phyloP scores from a whole-genome alignment of 1,140 invertebrate species.

The Parasteatoda tepidariorum region DNA sequence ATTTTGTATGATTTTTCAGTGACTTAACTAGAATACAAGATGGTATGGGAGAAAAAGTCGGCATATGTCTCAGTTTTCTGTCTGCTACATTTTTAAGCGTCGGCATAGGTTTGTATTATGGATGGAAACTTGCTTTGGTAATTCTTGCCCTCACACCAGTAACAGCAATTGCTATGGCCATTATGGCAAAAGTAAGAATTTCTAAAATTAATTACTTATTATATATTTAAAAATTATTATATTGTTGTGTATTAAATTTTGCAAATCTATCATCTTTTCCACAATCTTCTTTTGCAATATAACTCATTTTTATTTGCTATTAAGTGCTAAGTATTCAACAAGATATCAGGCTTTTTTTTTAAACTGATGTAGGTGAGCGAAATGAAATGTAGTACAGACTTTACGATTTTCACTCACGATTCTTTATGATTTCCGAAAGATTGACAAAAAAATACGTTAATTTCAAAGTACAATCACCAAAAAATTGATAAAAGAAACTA shows the following conservation, averaged over 20 bases:
- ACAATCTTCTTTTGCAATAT: neutral
- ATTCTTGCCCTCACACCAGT: conserved; percentile 69
- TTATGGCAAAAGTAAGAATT: conserved; percentile 62
- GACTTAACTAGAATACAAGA: conserved; percentile 72
- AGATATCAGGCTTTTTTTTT: neutral
- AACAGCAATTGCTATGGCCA: conserved; percentile 21
- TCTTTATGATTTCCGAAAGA: too few species aligned
- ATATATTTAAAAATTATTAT: neutral
- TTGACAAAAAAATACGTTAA: too few species aligned
- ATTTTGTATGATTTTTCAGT: too few species aligned
- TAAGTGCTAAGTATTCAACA: neutral
- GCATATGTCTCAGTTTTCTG: conserved; percentile 67
- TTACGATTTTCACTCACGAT: too few species aligned
- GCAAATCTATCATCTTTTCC: neutral
- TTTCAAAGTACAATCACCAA: too few species aligned
- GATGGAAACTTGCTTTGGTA: conserved; percentile 71
- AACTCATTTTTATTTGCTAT: neutral
- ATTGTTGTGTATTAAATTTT: neutral
- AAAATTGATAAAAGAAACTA: too few species aligned
- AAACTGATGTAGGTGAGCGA: neutral
- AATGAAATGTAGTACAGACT: too few species aligned
- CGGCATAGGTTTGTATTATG: conserved; percentile 68
- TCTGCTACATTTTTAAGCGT: conserved; percentile 65
- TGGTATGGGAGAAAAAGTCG: conserved; percentile 73
- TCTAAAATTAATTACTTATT: neutral